A percentile compares a stretch with the other conserved stretches of the same genome.
phyloP scores from a whole-genome alignment of 2,113 vertebrate genomes.

The Scopus umbretta region DNA sequence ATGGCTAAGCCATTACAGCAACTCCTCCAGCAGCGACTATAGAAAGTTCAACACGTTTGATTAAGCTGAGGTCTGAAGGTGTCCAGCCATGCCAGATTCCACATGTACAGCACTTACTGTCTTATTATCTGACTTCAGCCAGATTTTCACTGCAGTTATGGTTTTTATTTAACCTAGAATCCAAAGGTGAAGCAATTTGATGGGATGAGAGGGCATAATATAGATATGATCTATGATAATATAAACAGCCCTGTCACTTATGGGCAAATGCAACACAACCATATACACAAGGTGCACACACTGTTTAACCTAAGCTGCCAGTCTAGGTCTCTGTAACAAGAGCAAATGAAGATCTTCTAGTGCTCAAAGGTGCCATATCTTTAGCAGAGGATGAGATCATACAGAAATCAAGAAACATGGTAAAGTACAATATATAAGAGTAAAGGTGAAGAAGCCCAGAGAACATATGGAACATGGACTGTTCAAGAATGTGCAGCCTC shows the following conservation, averaged over 20 bases:
- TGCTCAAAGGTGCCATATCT: background rate
- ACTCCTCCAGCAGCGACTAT: rapidly evolving
- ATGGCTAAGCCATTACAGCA: background rate
- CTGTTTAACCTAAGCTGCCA: background rate
- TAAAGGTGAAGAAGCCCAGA: background rate
- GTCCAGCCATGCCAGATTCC: background rate
- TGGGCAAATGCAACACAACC: background rate
- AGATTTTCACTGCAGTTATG: background rate
- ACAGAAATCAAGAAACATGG: background rate
- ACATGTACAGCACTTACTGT: background rate
- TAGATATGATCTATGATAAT: background rate
- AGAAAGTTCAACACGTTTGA: background rate
- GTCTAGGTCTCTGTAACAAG: background rate
- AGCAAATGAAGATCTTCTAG: background rate
- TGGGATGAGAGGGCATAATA: background rate
- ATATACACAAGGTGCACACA: background rate
- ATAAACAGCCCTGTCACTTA: background rate
- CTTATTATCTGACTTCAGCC: background rate
- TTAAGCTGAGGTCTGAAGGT: background rate
- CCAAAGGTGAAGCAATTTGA: background rate
- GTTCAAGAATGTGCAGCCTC: background rate
- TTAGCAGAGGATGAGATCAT: background rate
- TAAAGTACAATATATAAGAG: background rate
- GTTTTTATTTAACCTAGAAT: background rate
- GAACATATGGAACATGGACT: background rate